Base-by-base conservation (phyloP, 2,797 vertebrate genomes). In the Kryptopterus vitreolus region DNA sequence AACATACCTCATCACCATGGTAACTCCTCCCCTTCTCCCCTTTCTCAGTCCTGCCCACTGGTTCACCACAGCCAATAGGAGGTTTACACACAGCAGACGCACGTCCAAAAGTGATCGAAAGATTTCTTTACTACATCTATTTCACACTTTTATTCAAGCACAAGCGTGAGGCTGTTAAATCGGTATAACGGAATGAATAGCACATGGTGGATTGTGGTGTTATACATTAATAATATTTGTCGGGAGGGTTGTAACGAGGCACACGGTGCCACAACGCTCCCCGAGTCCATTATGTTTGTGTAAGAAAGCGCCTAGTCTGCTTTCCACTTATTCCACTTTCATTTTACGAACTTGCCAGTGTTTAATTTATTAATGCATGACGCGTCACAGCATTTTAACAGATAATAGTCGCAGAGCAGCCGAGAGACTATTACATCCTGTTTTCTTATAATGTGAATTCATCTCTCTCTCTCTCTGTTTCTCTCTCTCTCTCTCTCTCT, bases 1-100 rank as follows among this genome's bases (percentile, higher is more conserved):
- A 94, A 89, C 94, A 94, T 83, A 94, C 93, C 90, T 94, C 94
- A 81, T 94, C 94, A 78, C 94, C 94, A 94, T 94, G 94, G 94
- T 94, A 94, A 93, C 81, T 87, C 84, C 87, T 86, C 88, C 86
- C 87, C 82, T 87, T 83, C 82, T 85, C 81, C 81, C 82, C 77
- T 85, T 78, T 79, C 79, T 69, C 79, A 80, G 58, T 75, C 81
- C 65, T 43, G 82, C 78, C 75, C 63, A 50, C 73, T 69, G 62
- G 43, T 61, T 82, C 69, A 22, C 69, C 48, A 80, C 71, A 70
- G 63, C 85, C 79, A 77, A 68, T 26, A 72, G 61, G 55, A 57
- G 3, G 70, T 58, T 73, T 24, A 16, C 20, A 73, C 33, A 73
- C 18, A 43, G 7, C 11, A 57, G 15, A 12, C 20, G 13, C 71